Percentiles rank a stretch among this genome's conserved stretches.
These are phyloP conservation scores for Tetragonula carbonaria DNA, from an alignment of 2,888 invertebrate species.

Conservation along the genomic window DNA sequence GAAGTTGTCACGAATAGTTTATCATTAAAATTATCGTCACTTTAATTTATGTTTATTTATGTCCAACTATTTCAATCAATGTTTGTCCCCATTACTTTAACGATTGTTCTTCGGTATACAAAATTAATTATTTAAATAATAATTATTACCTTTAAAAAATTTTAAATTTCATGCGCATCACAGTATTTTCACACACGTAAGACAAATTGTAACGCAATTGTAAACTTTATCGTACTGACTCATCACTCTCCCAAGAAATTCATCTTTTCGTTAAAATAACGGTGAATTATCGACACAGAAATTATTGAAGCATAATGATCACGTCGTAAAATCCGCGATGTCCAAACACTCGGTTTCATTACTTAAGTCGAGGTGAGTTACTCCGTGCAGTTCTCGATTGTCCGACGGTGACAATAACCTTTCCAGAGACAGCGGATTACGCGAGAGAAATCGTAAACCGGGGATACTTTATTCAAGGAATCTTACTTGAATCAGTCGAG, in stretches of 20 bases:
- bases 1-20: no score
- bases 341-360: conserved; percentile 26
- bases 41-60: no score
- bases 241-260: background rate
- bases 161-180: no score
- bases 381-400: conserved; percentile 22
- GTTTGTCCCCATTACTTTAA: no score
- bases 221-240: background rate
- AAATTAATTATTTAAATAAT: no score
- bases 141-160: no score
- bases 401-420: conserved; percentile 15
- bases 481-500: conserved; percentile 24
- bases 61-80: no score
- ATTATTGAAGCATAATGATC: conserved; percentile 31
- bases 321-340: background rate
- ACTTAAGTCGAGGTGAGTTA: conserved; percentile 19
- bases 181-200: no score
- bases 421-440: conserved; percentile 29
- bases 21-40: no score
- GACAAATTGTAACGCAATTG: no score
- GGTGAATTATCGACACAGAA: background rate
- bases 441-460: conserved; percentile 46
- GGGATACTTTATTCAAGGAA: conserved; percentile 44
- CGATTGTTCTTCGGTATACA: no score
- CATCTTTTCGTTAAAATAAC: background rate